Conservation (phyloP, 1,140 invertebrate genomes). For the Bicyclus anynana region DNA sequence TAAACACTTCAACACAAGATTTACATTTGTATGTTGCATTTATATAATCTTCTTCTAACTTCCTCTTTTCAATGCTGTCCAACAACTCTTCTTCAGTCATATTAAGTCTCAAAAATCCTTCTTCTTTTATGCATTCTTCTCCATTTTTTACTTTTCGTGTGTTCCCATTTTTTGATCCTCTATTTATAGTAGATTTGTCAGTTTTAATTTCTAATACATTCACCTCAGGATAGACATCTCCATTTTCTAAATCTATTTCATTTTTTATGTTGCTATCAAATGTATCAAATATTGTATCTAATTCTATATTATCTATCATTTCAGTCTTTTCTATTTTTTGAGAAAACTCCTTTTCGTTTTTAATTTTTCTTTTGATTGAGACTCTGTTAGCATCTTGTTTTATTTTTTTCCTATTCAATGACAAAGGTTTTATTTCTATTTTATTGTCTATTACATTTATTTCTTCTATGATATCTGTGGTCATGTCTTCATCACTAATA, state of each 20-base stretch:
- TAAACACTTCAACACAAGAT: conserved; percentile 41
- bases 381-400: neutral
- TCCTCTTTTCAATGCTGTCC: conserved; percentile 21
- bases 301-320: neutral
- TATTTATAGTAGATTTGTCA: neutral
- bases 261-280: neutral
- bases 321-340: neutral
- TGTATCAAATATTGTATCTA: neutral
- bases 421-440: conserved; percentile 8
- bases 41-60: conserved; percentile 16
- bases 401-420: neutral
- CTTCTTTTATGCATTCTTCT: neutral
- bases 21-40: conserved; percentile 39
- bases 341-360: neutral
- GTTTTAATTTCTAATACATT: neutral
- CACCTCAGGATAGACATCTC: too few relatives aligned
- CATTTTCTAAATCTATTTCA: neutral
- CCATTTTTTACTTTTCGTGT: neutral
- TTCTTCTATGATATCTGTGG: neutral
- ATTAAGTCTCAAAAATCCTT: conserved; percentile 9
- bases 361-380: neutral
- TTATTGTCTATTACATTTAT: conserved; percentile 3
- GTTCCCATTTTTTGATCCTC: neutral
- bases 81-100: conserved; percentile 34
- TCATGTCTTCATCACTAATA: neutral